phyloP scores from a whole-genome alignment of 2,888 invertebrate species.

The Protophormia terraenovae region DNA sequence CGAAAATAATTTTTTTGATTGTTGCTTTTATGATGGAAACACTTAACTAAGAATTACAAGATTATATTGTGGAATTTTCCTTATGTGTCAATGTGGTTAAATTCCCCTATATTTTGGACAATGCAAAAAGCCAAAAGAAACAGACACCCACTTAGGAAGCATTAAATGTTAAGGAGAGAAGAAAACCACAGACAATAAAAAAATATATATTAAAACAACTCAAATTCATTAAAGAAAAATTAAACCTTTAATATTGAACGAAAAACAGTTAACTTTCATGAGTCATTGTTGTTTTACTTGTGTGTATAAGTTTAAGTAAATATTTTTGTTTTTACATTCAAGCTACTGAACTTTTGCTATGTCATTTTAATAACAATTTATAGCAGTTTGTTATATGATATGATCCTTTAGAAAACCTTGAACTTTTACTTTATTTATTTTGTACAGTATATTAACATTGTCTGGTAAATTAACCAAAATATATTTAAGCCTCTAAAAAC shows the following conservation, averaged over 20 bases:
- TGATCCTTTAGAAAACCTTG: too few relatives aligned
- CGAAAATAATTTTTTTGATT: slow-evolving; percentile 1
- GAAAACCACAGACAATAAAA: not conserved
- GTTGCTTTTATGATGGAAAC: slow-evolving; percentile 19
- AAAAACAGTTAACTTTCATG: too few relatives aligned
- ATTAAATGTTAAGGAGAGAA: too few relatives aligned
- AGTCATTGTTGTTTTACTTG: too few relatives aligned
- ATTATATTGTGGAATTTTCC: not conserved
- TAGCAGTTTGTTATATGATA: too few relatives aligned
- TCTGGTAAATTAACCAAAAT: not conserved
- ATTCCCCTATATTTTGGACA: not conserved
- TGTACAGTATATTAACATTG: not conserved
- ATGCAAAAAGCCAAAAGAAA: not conserved
- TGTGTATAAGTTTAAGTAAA: too few relatives aligned
- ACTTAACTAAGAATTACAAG: slow-evolving; percentile 22
- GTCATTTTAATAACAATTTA: too few relatives aligned
- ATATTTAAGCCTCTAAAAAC: not conserved
- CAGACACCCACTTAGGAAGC: not conserved
- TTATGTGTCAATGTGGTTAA: slow-evolving; percentile 2
- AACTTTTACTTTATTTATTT: not conserved
- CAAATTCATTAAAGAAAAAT: not conserved
- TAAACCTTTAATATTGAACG: too few relatives aligned
- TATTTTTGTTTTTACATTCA: too few relatives aligned
- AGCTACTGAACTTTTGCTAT: too few relatives aligned
- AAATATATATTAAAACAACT: not conserved